Evolutionary conservation across 2,113 vertebrate genomes (phyloP), one percentile per base, ranked within the genome.

Genomic region (Ariopsis seemanni): DNA sequence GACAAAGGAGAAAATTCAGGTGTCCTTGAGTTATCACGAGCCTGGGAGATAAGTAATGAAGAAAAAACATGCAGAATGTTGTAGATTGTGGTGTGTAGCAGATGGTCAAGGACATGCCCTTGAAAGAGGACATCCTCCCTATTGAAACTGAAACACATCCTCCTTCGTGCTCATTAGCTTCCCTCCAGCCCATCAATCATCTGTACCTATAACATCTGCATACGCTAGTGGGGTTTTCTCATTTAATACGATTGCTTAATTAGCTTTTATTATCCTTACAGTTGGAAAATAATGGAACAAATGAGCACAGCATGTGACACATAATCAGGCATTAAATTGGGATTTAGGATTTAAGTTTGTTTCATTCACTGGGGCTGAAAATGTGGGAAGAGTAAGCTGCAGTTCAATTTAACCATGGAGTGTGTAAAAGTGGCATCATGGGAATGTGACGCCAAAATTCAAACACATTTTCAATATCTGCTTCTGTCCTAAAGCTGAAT

Each of bases 121-220:
- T 86, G 55, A 85, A 88, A 11, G 15, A 85, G 18, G 82, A 85
- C 78, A 62, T 79, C 27, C 53, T 86, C 60, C 72, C 52, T 87
- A 60, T 50, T 50, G 67, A 53, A 69, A 84, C 75, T 52, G 10
- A 25, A 10, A 58, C 53, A 27, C 57, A 83, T 71, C 77, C 63
- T 20, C 83, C 72, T 15, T 77, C 53, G 63, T 12, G n/a, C 58
- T 65, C 74, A 48, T 22, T 22, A 63, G n/a, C 15, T 22, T 34
- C 18, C 4, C 7, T 42, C 84, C 79, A 83, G 78, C 67, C 58
- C 20, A 27, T 22, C 57, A 34, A 79, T 11, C 79, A 79, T 20
- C 17, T 60, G 53, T 78, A 78, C 60, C 69, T 80, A 85, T 18
- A 65, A 82, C 42, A 74, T 63, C 78, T 55, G 42, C 57, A 67